phyloP scores from a whole-genome alignment of 92 coral and sea anemone genomes.

The Galaxea fascicularis region DNA sequence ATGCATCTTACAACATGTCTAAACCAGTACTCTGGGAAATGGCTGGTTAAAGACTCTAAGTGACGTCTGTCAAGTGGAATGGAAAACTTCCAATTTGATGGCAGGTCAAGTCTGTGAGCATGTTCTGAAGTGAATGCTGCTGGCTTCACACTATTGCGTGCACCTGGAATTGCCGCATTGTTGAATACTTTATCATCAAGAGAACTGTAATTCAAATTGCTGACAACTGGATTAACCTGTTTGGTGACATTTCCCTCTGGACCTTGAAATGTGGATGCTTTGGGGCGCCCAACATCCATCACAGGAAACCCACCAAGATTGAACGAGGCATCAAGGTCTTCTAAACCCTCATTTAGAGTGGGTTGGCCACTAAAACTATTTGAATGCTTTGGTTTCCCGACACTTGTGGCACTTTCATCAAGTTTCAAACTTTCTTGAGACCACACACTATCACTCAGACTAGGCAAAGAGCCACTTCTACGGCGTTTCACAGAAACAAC shows the following conservation, averaged over 20 bases:
- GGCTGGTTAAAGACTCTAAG: conserved; percentile 56
- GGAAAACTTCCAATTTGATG: conserved; percentile 71
- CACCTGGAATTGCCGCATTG: neutral
- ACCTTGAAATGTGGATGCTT: neutral
- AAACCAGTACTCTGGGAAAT: conserved; percentile 87
- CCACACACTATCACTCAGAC: conserved; percentile 87
- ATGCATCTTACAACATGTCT: conserved; percentile 57
- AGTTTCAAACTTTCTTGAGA: conserved; percentile 80
- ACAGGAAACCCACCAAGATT: conserved; percentile 93
- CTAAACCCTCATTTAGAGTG: conserved; percentile 41
- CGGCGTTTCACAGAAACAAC: conserved; percentile 24
- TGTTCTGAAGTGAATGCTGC: conserved; percentile 56
- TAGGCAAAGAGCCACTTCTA: conserved; percentile 84
- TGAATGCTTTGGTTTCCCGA: conserved; percentile 46
- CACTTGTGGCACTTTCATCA: conserved; percentile 41
- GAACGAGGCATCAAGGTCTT: conserved; percentile 66
- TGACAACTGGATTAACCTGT: conserved; percentile 22
- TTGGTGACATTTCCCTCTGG: neutral
- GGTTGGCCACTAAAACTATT: conserved; percentile 41
- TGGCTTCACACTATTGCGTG: conserved; percentile 14
- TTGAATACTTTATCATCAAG: conserved; percentile 1
- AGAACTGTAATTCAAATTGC: neutral
- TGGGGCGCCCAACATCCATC: conserved; percentile 70
- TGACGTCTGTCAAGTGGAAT: conserved; percentile 57
- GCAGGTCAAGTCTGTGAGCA: conserved; percentile 72